Evolutionary conservation across 2,888 invertebrate genomes (phyloP).

Genomic region (Leptura quadrifasciata): DNA sequence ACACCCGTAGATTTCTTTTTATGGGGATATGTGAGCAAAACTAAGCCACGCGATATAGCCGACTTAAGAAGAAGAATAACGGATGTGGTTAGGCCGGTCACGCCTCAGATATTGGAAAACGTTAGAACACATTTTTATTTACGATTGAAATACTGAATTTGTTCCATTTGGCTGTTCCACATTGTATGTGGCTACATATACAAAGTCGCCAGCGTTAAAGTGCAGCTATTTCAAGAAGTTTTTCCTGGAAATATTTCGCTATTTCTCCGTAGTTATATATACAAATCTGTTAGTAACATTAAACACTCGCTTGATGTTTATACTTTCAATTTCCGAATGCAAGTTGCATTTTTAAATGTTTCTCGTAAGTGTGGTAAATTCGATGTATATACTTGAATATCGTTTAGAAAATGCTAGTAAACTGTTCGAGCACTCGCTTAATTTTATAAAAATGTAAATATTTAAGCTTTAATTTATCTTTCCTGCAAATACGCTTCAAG

Average conservation of each 20-base stretch:
- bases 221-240: background rate
- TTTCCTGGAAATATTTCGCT: background rate
- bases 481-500: background rate
- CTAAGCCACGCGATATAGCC: too few species aligned
- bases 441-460: slow-evolving; percentile 2
- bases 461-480: background rate
- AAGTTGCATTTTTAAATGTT: slow-evolving; percentile 7
- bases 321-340: slow-evolving; percentile 7
- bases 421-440: background rate
- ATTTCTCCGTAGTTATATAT: background rate
- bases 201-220: background rate
- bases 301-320: background rate
- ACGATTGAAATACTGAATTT: too few species aligned
- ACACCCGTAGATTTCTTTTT: too few species aligned
- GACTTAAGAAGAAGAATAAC: too few species aligned
- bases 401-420: slow-evolving; percentile 8
- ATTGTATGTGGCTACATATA: too few species aligned
- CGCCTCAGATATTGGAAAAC: too few species aligned
- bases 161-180: too few species aligned
- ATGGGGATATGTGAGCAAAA: too few species aligned
- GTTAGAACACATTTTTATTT: too few species aligned
- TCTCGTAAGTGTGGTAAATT: background rate
- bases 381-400: slow-evolving; percentile 2
- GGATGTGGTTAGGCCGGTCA: too few species aligned
- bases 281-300: slow-evolving; percentile 7